Conservation (phyloP, 1,140 invertebrate species). For the Phymorhynchus buccinoides region DNA sequence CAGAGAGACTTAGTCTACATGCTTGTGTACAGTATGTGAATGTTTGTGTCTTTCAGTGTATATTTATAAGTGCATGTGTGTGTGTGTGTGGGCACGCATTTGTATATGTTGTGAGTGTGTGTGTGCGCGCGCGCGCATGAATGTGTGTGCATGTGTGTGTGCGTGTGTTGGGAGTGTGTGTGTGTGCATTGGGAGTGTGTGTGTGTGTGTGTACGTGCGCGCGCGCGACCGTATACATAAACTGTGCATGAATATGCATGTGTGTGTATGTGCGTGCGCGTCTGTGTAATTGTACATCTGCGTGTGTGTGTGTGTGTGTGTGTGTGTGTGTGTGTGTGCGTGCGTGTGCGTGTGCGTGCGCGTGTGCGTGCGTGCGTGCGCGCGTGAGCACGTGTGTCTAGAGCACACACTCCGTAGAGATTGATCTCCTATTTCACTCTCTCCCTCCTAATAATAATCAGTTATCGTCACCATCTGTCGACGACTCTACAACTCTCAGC, state of each 20-base stretch:
- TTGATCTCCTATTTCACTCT: too few species aligned
- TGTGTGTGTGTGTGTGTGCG: too few species aligned
- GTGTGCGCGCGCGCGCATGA: not conserved
- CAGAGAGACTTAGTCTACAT: not conserved
- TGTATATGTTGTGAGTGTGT: not conserved
- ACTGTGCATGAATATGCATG: too few species aligned
- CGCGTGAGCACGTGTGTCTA: too few species aligned
- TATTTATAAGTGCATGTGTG: slow-evolving; percentile 16
- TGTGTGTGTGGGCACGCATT: not conserved
- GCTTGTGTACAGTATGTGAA: slow-evolving; percentile 6
- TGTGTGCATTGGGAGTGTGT: not conserved
- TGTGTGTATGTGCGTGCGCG: too few species aligned
- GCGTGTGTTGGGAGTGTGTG: not conserved
- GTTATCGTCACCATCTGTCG: too few species aligned
- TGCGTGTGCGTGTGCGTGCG: too few species aligned
- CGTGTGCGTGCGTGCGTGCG: too few species aligned
- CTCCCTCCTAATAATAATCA: too few species aligned
- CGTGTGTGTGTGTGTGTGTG: not conserved
- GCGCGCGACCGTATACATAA: not conserved
- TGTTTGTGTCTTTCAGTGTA: slow-evolving; percentile 17
- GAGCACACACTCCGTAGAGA: too few species aligned
- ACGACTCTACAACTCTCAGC: too few species aligned
- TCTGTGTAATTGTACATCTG: too few species aligned
- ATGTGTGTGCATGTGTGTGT: not conserved
- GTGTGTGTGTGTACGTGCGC: not conserved